Evolutionary conservation across 2,888 invertebrate species (phyloP).

Genomic region (Trichacis sp.): DNA sequence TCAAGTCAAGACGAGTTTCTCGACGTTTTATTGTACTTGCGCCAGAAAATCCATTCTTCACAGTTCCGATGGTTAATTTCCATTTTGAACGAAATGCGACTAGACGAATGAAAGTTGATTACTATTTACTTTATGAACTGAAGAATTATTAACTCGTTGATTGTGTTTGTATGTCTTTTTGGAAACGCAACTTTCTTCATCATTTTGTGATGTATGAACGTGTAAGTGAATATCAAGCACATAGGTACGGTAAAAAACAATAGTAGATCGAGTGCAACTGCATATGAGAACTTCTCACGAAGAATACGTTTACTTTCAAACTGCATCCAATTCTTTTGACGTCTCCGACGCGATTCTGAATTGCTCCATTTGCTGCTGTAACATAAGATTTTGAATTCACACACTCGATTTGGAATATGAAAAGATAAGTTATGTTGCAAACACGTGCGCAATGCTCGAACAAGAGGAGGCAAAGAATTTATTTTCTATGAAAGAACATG

Average conservation of each 20-base stretch:
- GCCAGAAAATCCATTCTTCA: background rate
- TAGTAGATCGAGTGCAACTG: slow-evolving; percentile 24
- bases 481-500: too few relatives aligned
- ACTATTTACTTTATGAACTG: background rate
- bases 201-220: slow-evolving; percentile 29
- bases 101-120: too few relatives aligned
- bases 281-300: slow-evolving; percentile 42
- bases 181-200: slow-evolving; percentile 21
- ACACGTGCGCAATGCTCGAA: background rate
- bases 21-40: background rate
- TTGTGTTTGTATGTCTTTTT: background rate
- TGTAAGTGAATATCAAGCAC: slow-evolving; percentile 10
- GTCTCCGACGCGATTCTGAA: slow-evolving; percentile 37
- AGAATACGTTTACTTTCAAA: slow-evolving; percentile 39
- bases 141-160: slow-evolving; percentile 15
- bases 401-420: background rate
- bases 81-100: background rate
- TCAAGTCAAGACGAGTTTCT: background rate
- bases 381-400: background rate
- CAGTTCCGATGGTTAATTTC: background rate
- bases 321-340: slow-evolving; percentile 39
- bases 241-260: slow-evolving; percentile 27
- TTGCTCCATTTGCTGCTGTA: slow-evolving; percentile 1
- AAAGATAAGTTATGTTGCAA: too few relatives aligned
- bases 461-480: background rate